Evolutionary conservation across 2,888 invertebrate species (phyloP).

Genomic region (Carabus problematicus): DNA sequence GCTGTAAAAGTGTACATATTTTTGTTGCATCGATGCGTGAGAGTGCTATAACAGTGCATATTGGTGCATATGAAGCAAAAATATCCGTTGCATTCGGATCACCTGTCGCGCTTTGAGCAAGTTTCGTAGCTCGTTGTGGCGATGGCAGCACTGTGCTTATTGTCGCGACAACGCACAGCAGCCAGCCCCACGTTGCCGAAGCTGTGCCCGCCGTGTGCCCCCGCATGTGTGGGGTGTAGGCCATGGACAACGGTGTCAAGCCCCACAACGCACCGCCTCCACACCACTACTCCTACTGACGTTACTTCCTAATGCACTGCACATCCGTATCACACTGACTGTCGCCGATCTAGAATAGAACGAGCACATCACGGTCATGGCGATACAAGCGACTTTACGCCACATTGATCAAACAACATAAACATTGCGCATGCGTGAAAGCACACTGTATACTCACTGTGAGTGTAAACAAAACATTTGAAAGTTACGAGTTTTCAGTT

Average conservation of each 20-base stretch:
- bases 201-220: not conserved
- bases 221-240: not conserved
- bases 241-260: not conserved
- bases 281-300: constrained; percentile 6
- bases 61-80: constrained; percentile 41
- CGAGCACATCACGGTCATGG: not conserved
- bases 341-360: not conserved
- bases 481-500: too few relatives aligned
- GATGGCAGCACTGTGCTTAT: constrained; percentile 56
- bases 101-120: constrained; percentile 44
- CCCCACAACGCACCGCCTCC: not conserved
- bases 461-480: too few relatives aligned
- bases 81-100: constrained; percentile 47
- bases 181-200: constrained; percentile 11
- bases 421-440: constrained; percentile 51
- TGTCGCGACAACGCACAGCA: constrained; percentile 35
- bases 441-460: constrained; percentile 31
- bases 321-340: constrained; percentile 2
- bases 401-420: constrained; percentile 55
- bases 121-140: constrained; percentile 60
- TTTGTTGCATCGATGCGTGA: not conserved
- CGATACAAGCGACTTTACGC: too few relatives aligned
- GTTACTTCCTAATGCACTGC: not conserved
- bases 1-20: too few relatives aligned
- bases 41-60: constrained; percentile 9